phyloP scores from a whole-genome alignment of 2,113 vertebrate species.

The Thamnophis sirtalis region DNA sequence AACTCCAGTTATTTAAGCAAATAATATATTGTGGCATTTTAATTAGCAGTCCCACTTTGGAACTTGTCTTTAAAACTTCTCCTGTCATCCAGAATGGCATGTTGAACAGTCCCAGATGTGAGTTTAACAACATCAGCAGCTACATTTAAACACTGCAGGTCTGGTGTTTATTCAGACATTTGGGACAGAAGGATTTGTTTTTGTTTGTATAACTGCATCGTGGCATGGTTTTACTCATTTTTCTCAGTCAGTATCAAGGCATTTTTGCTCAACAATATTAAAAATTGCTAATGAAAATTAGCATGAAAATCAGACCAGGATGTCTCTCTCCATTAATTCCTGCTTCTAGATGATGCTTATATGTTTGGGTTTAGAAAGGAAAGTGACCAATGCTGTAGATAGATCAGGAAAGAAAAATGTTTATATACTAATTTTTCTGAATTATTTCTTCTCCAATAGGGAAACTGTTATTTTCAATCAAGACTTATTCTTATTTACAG shows the following conservation, averaged over 20 bases:
- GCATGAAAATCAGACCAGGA: neutral
- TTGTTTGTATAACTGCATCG: neutral
- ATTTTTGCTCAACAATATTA: neutral
- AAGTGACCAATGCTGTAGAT: neutral
- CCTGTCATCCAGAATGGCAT: neutral
- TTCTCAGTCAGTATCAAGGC: neutral
- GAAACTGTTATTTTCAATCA: neutral
- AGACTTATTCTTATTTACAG: neutral
- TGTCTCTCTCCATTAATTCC: neutral
- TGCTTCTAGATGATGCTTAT: neutral
- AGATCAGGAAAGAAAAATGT: neutral
- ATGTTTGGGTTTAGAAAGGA: neutral
- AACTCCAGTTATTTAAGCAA: neutral
- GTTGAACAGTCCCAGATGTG: neutral
- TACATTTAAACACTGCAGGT: neutral
- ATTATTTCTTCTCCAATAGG: neutral
- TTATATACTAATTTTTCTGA: neutral
- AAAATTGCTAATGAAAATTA: neutral
- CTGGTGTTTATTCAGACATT: neutral
- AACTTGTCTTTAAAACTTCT: neutral
- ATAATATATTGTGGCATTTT: neutral
- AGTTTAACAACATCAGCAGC: conserved; percentile 7
- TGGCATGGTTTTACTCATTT: neutral
- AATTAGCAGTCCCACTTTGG: rapidly evolving
- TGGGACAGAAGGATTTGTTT: neutral